Evolutionary conservation across 2,888 invertebrate genomes (phyloP).

Genomic region (Campaea margaritaria): DNA sequence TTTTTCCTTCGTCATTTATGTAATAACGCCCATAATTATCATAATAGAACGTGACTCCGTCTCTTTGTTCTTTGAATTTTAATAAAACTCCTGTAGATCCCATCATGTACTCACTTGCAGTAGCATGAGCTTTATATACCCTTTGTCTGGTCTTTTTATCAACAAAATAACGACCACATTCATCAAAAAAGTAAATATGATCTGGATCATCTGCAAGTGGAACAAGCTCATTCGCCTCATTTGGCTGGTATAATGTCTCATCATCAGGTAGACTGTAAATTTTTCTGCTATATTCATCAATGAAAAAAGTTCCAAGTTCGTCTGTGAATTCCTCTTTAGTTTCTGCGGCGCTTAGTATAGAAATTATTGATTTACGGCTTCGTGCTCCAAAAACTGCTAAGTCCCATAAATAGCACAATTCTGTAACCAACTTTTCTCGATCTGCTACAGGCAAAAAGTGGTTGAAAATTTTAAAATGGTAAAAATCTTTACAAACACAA

Average conservation of each 20-base stretch:
- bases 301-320: conserved; percentile 69
- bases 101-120: conserved; percentile 78
- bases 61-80: conserved; percentile 71
- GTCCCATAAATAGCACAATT: conserved; percentile 74
- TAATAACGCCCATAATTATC: conserved; percentile 78
- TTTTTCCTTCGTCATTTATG: conserved; percentile 69
- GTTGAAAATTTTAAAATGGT: conserved; percentile 73
- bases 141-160: conserved; percentile 66
- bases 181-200: conserved; percentile 74
- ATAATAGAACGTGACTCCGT: conserved; percentile 70
- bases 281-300: conserved; percentile 74
- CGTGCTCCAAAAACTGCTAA: conserved; percentile 67
- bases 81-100: conserved; percentile 69
- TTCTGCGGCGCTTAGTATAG: conserved; percentile 72
- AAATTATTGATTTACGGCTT: conserved; percentile 71
- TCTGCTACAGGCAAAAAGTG: conserved; percentile 65
- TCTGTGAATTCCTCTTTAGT: conserved; percentile 73
- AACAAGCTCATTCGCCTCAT: conserved; percentile 70
- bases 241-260: conserved; percentile 66
- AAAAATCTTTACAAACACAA: conserved; percentile 73
- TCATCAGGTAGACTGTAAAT: conserved; percentile 69
- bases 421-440: conserved; percentile 72
- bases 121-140: conserved; percentile 71
- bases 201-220: conserved; percentile 67
- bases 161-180: conserved; percentile 76